Base-by-base conservation (phyloP, 2,888 invertebrate species). In the Hypomecis atomaria region DNA sequence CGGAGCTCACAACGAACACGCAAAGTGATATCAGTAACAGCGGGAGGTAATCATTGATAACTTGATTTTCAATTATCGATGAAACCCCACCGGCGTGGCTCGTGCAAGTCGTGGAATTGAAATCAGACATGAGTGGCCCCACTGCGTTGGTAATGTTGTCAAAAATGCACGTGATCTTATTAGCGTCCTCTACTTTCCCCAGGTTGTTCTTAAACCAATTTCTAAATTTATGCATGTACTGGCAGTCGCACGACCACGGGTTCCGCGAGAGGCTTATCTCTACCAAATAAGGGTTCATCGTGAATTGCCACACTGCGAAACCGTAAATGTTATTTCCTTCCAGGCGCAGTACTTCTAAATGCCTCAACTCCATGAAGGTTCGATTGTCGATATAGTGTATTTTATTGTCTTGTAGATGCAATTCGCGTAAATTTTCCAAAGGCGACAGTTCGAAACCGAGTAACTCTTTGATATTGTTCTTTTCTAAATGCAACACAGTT, bases 181-280 rank as follows among this genome's bases (percentile, higher is more conserved):
- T 94, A 53, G 96, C 95, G 83, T 98, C 98, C 73, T 95, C 94
- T 57, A 98, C 96, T 93, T 97, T 97, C 65, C 95, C 96, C 52
- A 95, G 93, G 85, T 96, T 96, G 67, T 95, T 94, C 76, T 95
- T 95, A 81, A 98, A 94, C 95, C 97, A 98, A 74, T 94, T 94
- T 77, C 96, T 95, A 82, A 96, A 96, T 82, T 95, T 95, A 75
- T 96, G 95, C 78, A 97, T 89, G 86, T 96, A 98, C 76, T 95
- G 94, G 89, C 98, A 98, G 83, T 97, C 97, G 88, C 98, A 98
- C 71, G 96, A 96, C 98, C 98, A 98, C 55, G 96, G 96, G 86
- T 98, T 98, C 76, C 95, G 95, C 62, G 96, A 94, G 70, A 98
- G 93, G 59, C 96, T 96, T 77, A 98, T 96, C 87, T 96, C 96